Percentiles rank a stretch among this genome's conserved stretches.
Evolutionary conservation across 2,888 invertebrate species (phyloP).

Genomic region (Lasioglossum marginatum): DNA sequence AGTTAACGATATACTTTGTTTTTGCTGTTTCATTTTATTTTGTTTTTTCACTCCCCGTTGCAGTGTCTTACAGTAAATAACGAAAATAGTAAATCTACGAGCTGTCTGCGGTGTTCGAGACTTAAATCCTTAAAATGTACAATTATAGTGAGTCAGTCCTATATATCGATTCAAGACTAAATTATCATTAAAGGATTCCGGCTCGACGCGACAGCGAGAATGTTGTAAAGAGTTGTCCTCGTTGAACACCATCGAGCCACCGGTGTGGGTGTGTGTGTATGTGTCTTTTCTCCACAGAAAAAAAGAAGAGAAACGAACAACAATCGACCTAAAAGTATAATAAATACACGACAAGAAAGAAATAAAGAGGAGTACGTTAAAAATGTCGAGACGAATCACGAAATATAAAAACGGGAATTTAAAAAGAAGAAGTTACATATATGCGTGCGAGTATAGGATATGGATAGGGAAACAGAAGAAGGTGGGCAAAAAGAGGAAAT

Average conservation of each 20-base stretch:
- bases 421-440: no score
- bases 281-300: constrained; percentile 6
- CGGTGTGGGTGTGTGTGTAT: not conserved
- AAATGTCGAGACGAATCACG: not conserved
- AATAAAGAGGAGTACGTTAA: not conserved
- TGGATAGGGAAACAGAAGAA: not conserved
- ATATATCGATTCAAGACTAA: constrained; percentile 37
- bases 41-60: constrained; percentile 19
- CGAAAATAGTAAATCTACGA: constrained; percentile 47
- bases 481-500: constrained; percentile 48
- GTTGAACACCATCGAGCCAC: constrained; percentile 34
- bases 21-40: not conserved
- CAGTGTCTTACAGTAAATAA: constrained; percentile 45
- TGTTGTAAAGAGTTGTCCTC: constrained; percentile 15
- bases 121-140: constrained; percentile 47
- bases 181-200: constrained; percentile 42
- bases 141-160: constrained; percentile 48
- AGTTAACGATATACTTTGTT: not conserved
- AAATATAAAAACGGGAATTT: not conserved
- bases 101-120: constrained; percentile 47
- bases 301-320: constrained; percentile 14
- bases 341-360: constrained; percentile 35
- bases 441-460: not conserved
- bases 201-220: not conserved
- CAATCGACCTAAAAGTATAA: constrained; percentile 34